Evolutionary conservation across 2,113 vertebrate species (phyloP).

Genomic region (Embiotoca jacksoni): DNA sequence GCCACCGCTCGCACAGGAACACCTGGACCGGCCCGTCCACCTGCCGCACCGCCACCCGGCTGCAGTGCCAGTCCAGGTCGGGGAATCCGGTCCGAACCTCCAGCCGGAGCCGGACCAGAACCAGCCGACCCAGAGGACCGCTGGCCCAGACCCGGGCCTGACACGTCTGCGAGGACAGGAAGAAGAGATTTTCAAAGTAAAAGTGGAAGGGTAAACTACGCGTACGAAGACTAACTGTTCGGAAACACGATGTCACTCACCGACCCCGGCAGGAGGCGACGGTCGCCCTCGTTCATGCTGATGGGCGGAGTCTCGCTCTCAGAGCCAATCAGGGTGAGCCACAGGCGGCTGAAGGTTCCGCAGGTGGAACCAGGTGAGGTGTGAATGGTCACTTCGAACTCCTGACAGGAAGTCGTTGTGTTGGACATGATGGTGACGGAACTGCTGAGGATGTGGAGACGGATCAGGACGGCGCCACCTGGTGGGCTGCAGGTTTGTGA

Average conservation of each 20-base stretch:
- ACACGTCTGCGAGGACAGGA: slow-evolving; percentile 42
- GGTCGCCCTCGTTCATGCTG: slow-evolving; percentile 23
- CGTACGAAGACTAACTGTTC: too few species aligned
- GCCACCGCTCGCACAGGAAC: slow-evolving; percentile 78
- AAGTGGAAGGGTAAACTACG: too few species aligned
- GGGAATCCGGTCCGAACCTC: slow-evolving; percentile 71
- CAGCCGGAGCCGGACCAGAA: slow-evolving; percentile 75
- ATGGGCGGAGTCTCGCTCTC: slow-evolving; percentile 65
- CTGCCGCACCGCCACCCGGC: slow-evolving; percentile 59
- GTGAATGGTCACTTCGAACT: slow-evolving; percentile 71
- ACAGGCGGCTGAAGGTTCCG: slow-evolving; percentile 74
- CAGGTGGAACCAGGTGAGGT: slow-evolving; percentile 72
- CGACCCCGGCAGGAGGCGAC: slow-evolving; percentile 71
- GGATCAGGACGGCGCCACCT: too few species aligned
- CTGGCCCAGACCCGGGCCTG: slow-evolving; percentile 31
- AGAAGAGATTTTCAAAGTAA: background rate
- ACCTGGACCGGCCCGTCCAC: slow-evolving; percentile 1
- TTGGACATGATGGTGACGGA: background rate
- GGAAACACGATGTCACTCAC: slow-evolving; percentile 61
- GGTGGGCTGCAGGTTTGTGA: too few species aligned
- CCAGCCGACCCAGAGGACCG: slow-evolving; percentile 54
- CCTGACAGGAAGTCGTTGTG: slow-evolving; percentile 44
- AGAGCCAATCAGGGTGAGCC: slow-evolving; percentile 77
- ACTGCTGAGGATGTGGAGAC: background rate
- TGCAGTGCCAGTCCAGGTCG: slow-evolving; percentile 78